These are phyloP conservation scores for Anticlea derivata DNA, from an alignment of 2,888 invertebrate species.

Conservation along the genomic window DNA sequence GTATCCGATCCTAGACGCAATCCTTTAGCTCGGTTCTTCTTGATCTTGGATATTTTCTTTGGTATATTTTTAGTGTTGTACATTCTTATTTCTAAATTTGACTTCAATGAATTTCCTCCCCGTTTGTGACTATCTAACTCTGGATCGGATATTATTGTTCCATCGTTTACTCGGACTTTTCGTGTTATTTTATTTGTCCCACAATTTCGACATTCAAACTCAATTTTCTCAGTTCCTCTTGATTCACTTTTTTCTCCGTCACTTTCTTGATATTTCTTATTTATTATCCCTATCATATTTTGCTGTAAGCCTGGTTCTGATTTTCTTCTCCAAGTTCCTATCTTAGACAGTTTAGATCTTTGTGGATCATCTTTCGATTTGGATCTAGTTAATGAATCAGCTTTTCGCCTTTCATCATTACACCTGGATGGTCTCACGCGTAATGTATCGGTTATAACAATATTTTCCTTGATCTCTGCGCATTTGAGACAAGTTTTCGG, in stretches of 20 bases:
- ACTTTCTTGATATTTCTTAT: conserved; percentile 67
- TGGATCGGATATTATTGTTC: conserved; percentile 63
- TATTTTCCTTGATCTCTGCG: conserved; percentile 79
- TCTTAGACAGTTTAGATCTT: conserved; percentile 75
- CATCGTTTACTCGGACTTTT: conserved; percentile 56
- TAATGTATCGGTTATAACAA: conserved; percentile 64
- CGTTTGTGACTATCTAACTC: conserved; percentile 64
- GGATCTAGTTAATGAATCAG: conserved; percentile 71
- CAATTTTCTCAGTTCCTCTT: conserved; percentile 71
- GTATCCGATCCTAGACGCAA: conserved; percentile 75
- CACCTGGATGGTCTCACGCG: conserved; percentile 67
- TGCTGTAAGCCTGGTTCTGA: conserved; percentile 87
- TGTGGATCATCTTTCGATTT: conserved; percentile 81
- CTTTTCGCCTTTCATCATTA: conserved; percentile 63
- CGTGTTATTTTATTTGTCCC: conserved; percentile 73
- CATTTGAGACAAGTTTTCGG: conserved; percentile 78
- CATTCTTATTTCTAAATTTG: conserved; percentile 82
- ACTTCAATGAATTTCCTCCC: conserved; percentile 46
- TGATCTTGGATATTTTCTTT: conserved; percentile 88
- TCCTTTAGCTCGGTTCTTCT: conserved; percentile 86
- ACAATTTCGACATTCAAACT: conserved; percentile 77
- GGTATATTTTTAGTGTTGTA: conserved; percentile 88
- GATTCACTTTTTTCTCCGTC: conserved; percentile 62
- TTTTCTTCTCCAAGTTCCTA: conserved; percentile 88
- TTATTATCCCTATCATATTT: conserved; percentile 57